phyloP scores from a whole-genome alignment of 2,797 vertebrate genomes.

The Sphaeramia orbicularis region DNA sequence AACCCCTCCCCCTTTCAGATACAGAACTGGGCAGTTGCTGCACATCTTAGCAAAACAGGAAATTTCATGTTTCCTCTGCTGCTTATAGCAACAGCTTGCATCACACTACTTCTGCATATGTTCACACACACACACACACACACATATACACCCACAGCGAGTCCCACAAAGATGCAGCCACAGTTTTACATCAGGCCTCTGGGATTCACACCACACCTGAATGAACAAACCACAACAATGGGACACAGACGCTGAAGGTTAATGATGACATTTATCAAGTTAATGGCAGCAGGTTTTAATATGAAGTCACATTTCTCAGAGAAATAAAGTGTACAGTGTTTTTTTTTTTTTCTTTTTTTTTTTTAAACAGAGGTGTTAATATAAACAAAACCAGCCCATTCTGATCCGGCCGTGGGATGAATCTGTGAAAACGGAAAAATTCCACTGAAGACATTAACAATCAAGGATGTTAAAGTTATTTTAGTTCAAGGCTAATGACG shows the following conservation, averaged over 20 bases:
- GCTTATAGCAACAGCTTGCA: conserved; percentile 83
- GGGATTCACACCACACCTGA: conserved; percentile 34
- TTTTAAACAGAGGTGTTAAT: too few species aligned
- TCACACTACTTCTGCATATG: conserved; percentile 81
- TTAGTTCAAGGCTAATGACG: too few species aligned
- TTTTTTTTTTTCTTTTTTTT: too few species aligned
- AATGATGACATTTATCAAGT: background rate
- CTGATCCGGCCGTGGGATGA: too few species aligned
- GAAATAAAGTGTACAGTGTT: conserved; percentile 16
- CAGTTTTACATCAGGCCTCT: conserved; percentile 53
- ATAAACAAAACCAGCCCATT: too few species aligned
- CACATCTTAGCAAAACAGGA: conserved; percentile 89
- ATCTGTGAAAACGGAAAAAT: too few species aligned
- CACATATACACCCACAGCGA: conserved; percentile 19
- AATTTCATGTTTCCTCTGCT: conserved; percentile 89
- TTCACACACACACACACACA: conserved; percentile 43
- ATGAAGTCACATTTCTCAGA: conserved; percentile 21
- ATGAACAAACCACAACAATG: background rate
- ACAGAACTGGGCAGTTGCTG: conserved; percentile 85
- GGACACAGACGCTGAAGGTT: background rate
- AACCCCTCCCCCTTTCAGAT: conserved; percentile 72
- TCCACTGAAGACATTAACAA: too few species aligned
- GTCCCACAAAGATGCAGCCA: conserved; percentile 44
- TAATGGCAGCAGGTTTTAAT: background rate
- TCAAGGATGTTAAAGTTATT: too few species aligned